Conservation (phyloP, 2,888 invertebrate species). For the Yponomeuta evonymella region DNA sequence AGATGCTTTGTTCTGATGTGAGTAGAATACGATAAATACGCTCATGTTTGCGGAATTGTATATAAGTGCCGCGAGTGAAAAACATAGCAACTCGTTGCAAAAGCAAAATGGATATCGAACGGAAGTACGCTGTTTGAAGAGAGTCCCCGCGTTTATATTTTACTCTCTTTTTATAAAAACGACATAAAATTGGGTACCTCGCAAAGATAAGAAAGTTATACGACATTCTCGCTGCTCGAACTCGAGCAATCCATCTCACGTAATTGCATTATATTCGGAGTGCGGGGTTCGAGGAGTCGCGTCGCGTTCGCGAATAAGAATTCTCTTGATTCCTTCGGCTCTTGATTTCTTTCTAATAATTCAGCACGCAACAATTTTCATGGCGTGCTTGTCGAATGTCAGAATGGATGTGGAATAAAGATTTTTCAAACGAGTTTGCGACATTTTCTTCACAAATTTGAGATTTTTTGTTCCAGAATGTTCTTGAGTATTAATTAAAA, state of each 20-base stretch:
- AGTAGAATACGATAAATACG: not conserved
- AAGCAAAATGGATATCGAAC: not conserved
- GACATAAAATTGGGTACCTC: conserved; percentile 41
- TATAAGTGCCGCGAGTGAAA: not conserved
- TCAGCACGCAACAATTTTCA: conserved; percentile 6
- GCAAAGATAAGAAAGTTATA: conserved; percentile 49
- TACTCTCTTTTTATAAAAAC: conserved; percentile 47
- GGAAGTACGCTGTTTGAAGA: conserved; percentile 14
- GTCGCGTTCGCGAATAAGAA: not conserved
- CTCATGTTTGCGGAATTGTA: not conserved
- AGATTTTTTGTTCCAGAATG: no score
- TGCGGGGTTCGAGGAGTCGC: conserved; percentile 37
- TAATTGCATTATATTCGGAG: conserved; percentile 60
- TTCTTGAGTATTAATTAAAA: no score
- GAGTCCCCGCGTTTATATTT: conserved; percentile 27
- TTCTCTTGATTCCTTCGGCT: not conserved
- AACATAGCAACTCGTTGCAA: conserved; percentile 1
- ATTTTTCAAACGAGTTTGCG: conserved; percentile 4
- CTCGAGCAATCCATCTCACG: conserved; percentile 53
- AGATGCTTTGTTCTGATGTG: not conserved
- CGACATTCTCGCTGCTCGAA: conserved; percentile 43
- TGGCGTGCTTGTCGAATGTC: not conserved
- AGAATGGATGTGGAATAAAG: not conserved
- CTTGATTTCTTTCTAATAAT: conserved; percentile 8
- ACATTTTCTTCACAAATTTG: not conserved